Base-by-base conservation (phyloP, 2,888 invertebrate species). In the Leucozona laternaria region DNA sequence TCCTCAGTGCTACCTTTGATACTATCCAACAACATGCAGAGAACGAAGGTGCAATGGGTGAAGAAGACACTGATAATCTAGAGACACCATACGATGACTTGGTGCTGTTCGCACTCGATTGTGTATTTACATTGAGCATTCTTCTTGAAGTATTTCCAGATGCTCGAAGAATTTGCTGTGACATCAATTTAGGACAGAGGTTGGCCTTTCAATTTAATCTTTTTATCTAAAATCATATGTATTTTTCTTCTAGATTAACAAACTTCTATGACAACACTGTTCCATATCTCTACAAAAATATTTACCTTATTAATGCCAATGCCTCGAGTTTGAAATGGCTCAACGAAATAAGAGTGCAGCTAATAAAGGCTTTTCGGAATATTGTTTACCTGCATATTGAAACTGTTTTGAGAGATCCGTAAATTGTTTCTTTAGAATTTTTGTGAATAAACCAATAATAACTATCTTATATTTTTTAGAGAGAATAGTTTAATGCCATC, bases 181-280 rank as follows among this genome's bases (percentile, higher is more conserved):
- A 94, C 89, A 93, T 94, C 4, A 94, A 94, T 88, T 94, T 96
- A 89, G 92, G 94, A 82, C 93, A 94, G 89, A 94, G 93, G 94
- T 94, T 76, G 17, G 60, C 79, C 15, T 22, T 37, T 0, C 4
- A 31, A n/a, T 77, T 68, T 62, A 53, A 20, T 55, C 3, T 2
- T 45, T 15, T 37, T 31, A 11, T 28, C 1, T 31, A 0, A 0
- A 15, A n/a, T 37, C 11, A 31, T 20, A 17, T 60, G 11, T 48
- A 22, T 81, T 64, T 73, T 50, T 70, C 73, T 84, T 93, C 60
- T 93, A 97, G 96, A 91, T 94, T 97, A 91, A 95, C 96, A 87
- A 94, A 94, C 86, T 94, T 97, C 88, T 98, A 98, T 92, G 96
- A 96, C 88, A 94, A 94, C 89, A 95, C 96, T 6, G 94, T 97